phyloP scores from a whole-genome alignment of 2,797 vertebrate species.

The Arctocebus calabarensis region DNA sequence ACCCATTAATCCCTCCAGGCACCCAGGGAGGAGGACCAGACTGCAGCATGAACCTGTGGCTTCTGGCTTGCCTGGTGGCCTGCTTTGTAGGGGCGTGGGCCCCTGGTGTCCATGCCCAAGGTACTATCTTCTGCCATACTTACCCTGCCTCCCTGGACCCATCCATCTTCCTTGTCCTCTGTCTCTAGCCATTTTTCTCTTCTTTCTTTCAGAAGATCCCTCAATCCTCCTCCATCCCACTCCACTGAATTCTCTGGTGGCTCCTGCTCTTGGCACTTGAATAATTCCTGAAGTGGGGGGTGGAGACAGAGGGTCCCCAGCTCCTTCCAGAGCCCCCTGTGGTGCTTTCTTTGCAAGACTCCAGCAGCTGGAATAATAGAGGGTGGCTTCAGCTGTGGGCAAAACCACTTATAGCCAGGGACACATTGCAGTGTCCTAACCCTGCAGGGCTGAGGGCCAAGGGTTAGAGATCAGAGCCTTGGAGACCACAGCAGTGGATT shows the following conservation, averaged over 20 bases:
- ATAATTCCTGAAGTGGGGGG: neutral
- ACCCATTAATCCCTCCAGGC: neutral
- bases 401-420: neutral
- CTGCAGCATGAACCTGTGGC: slow-evolving; percentile 62
- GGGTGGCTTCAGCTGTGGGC: neutral
- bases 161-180: neutral
- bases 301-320: neutral
- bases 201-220: neutral
- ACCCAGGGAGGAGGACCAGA: neutral
- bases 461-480: neutral
- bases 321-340: neutral
- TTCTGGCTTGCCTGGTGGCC: slow-evolving; percentile 52
- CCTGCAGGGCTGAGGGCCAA: neutral
- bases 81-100: slow-evolving; percentile 16
- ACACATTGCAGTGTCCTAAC: neutral
- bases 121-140: slow-evolving; percentile 50
- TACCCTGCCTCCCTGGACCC: neutral
- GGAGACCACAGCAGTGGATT: neutral
- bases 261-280: neutral
- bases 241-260: neutral
- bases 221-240: too few relatives aligned
- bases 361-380: neutral
- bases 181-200: neutral
- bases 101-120: slow-evolving; percentile 59
- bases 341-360: neutral